These are phyloP conservation scores for Gobio occitaniae DNA, from an alignment of 2,797 vertebrate genomes.

Conservation along the genomic window DNA sequence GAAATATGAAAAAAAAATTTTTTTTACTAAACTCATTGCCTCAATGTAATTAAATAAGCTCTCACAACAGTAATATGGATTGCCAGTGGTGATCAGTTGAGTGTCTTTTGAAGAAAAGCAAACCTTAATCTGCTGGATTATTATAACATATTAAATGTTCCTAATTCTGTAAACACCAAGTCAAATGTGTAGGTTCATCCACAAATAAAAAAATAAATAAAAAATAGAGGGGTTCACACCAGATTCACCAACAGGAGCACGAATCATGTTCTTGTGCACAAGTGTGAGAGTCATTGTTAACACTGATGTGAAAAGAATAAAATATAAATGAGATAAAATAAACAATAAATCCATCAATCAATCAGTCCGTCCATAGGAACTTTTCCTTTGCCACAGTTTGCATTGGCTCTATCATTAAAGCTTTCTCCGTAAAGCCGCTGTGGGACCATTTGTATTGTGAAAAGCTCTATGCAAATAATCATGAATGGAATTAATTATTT, in stretches of 20 bases:
- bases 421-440: background rate
- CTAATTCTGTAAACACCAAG: background rate
- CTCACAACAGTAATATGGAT: no score
- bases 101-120: no score
- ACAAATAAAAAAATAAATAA: background rate
- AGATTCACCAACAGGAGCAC: background rate
- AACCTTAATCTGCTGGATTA: no score
- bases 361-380: background rate
- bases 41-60: no score
- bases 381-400: background rate
- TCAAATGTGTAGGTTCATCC: background rate
- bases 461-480: background rate
- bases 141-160: no score
- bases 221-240: background rate
- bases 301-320: no score
- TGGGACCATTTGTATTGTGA: background rate
- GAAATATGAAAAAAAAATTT: no score
- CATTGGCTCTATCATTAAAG: background rate
- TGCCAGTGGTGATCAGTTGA: no score
- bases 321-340: background rate
- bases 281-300: no score
- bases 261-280: no score
- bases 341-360: no score
- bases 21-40: no score
- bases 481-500: background rate